Evolutionary conservation across 2,113 vertebrate genomes (phyloP).

Genomic region (Lipotes vexillifer): DNA sequence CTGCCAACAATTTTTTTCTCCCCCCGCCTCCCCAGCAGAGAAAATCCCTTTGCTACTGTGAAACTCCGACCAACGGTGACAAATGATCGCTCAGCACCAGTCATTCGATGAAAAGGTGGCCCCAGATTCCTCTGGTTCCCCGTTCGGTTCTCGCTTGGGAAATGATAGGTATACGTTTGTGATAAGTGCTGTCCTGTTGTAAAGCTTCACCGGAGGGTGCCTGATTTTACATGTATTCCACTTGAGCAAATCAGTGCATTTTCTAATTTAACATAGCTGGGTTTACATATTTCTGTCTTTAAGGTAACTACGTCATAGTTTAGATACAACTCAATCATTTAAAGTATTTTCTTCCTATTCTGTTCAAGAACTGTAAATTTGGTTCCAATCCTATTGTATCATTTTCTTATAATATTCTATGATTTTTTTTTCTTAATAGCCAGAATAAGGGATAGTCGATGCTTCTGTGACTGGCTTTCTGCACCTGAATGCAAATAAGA

Average conservation of each 20-base stretch:
- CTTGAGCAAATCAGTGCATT: slow-evolving; percentile 60
- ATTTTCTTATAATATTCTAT: not conserved
- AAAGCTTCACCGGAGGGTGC: slow-evolving; percentile 24
- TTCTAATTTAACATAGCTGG: slow-evolving; percentile 50
- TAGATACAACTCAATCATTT: slow-evolving; percentile 49
- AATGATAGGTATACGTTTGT: slow-evolving; percentile 36
- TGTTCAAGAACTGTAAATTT: slow-evolving; percentile 62
- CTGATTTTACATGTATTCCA: slow-evolving; percentile 44
- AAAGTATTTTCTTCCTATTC: slow-evolving; percentile 36
- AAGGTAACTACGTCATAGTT: slow-evolving; percentile 44
- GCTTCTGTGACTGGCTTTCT: slow-evolving; percentile 60
- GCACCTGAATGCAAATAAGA: slow-evolving; percentile 54
- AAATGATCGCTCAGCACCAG: slow-evolving; percentile 94
- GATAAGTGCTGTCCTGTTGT: slow-evolving; percentile 45
- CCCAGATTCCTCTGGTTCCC: not conserved
- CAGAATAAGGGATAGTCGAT: slow-evolving; percentile 54
- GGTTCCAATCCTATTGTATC: slow-evolving; percentile 24
- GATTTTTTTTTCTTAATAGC: slow-evolving; percentile 21
- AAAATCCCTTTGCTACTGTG: slow-evolving; percentile 95
- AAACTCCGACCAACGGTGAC: slow-evolving; percentile 95
- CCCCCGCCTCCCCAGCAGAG: slow-evolving; percentile 82
- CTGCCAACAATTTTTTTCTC: not conserved
- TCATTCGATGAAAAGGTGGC: slow-evolving; percentile 76
- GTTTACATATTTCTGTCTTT: slow-evolving; percentile 66
- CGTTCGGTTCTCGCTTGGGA: not conserved